Base-by-base conservation (phyloP, 2,113 vertebrate species). In the Ceyx cyanopectus region DNA sequence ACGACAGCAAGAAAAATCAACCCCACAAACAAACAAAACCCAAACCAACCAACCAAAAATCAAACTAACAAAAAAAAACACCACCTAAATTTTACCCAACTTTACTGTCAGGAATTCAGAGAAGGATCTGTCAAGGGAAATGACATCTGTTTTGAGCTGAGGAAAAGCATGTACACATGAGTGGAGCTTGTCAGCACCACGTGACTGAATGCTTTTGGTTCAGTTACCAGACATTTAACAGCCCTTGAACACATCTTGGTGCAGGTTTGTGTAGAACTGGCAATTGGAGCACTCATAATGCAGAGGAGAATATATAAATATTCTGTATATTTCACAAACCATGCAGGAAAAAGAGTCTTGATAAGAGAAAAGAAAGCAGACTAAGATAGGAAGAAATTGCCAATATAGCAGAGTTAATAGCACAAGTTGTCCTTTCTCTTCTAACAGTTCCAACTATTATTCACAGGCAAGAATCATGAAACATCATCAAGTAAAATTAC, bases 61-160 rank as follows among this genome's bases (percentile, higher is more conserved):
- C 37, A 37, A 37, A 37, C 37, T 37, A 34, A 32, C 5, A 10
- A 79, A 87, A 26, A 11, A 50, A 78, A 50, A 78, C 85, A 7
- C 19, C 22, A 40, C 29, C 69, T 16, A 3, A 61, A 58, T 66
- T 88, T 58, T 81, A 53, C 45, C 5, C 10, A 63, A 30, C 43
- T 89, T 81, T 73, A 61, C 85, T 92, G 90, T 88, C 51, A 89
- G 78, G 84, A 88, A 76, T 93, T 45, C 67, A 90, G 43, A 75
- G 60, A 30, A 29, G 19, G 5, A 89, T 88, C 61, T 54, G 46
- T 75, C 83, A 57, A 63, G 56, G 51, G 72, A 94, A 93, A 73
- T 9, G 3, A 81, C 67, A 92, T 94, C 88, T 95, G 77, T 86
- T 96, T 84, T 89, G 73, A 68, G 60, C 85, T 88, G 58, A 73